Percentiles rank a stretch among this genome's conserved stretches.
Conservation (phyloP, 2,113 vertebrate genomes). For the Malurus alboscapulatus region DNA sequence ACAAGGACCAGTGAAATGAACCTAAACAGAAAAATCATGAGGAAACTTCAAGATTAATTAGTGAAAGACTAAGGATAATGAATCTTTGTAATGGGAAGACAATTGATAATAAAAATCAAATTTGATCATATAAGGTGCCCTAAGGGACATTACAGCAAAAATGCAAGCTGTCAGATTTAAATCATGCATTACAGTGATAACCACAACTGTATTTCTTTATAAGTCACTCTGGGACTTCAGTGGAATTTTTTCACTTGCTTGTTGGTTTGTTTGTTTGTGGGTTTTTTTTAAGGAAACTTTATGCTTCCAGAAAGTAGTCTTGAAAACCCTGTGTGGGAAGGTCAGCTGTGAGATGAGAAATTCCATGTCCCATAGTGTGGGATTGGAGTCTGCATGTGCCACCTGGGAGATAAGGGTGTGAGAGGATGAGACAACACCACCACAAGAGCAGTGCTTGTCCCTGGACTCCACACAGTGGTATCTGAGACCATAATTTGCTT, state of each 20-base stretch:
- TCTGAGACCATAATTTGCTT: neutral
- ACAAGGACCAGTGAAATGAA: conserved; percentile 33
- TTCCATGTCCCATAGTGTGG: no score
- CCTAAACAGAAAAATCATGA: conserved; percentile 44
- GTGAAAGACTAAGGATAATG: conserved; percentile 43
- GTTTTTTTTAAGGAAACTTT: neutral
- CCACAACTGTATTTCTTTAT: neutral
- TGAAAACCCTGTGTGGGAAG: neutral
- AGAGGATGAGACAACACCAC: neutral
- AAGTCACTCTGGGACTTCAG: neutral
- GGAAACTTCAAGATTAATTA: conserved; percentile 66
- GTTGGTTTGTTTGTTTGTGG: neutral
- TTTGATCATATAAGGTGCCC: conserved; percentile 24
- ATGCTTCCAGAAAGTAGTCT: neutral
- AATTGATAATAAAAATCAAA: conserved; percentile 25
- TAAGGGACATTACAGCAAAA: conserved; percentile 2
- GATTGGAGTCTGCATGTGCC: neutral
- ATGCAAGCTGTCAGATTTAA: conserved; percentile 37
- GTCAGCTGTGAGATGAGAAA: neutral
- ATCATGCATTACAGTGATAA: neutral
- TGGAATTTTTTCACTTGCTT: accelerated
- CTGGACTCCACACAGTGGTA: neutral
- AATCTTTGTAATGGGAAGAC: conserved; percentile 51
- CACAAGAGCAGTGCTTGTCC: neutral
- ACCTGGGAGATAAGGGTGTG: neutral